These are phyloP conservation scores for Spermophilus dauricus DNA, from an alignment of 2,113 vertebrate species.

Conservation along the genomic window DNA sequence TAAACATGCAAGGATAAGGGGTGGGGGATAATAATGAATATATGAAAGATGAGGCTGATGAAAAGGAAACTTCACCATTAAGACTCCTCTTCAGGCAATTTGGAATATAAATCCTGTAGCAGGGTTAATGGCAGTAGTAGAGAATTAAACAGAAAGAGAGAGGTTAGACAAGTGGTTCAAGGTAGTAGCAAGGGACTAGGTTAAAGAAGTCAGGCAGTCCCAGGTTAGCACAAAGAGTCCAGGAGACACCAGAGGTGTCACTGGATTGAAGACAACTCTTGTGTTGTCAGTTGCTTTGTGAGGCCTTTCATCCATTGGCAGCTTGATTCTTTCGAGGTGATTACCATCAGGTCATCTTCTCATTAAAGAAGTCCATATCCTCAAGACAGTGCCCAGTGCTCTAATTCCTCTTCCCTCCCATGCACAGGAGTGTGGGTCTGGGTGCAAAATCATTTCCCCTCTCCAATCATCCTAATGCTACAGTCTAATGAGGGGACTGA, in stretches of 20 bases:
- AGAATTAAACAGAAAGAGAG: conserved; percentile 77
- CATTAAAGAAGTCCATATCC: neutral
- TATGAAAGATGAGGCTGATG: conserved; percentile 36
- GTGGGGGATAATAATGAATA: neutral
- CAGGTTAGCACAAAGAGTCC: conserved; percentile 52
- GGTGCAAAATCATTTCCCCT: conserved; percentile 51
- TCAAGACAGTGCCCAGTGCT: conserved; percentile 19
- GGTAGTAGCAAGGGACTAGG: conserved; percentile 75
- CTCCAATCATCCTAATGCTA: conserved; percentile 37
- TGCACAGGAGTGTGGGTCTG: conserved; percentile 27
- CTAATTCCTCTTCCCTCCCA: conserved; percentile 39
- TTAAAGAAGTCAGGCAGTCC: conserved; percentile 70
- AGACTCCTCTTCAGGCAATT: conserved; percentile 57
- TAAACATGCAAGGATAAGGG: conserved; percentile 74
- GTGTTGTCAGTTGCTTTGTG: conserved; percentile 14
- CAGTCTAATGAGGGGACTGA: conserved; percentile 43
- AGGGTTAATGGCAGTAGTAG: conserved; percentile 66
- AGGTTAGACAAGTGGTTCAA: conserved; percentile 72
- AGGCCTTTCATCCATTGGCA: conserved; percentile 58
- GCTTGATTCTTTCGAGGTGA: neutral
- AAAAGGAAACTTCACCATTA: conserved; percentile 73
- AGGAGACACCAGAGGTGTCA: conserved; percentile 37
- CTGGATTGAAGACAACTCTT: conserved; percentile 6
- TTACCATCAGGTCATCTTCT: neutral
- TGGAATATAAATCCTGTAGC: conserved; percentile 65